phyloP scores from a whole-genome alignment of 2,797 vertebrate species.

The Pelobates cultripes region DNA sequence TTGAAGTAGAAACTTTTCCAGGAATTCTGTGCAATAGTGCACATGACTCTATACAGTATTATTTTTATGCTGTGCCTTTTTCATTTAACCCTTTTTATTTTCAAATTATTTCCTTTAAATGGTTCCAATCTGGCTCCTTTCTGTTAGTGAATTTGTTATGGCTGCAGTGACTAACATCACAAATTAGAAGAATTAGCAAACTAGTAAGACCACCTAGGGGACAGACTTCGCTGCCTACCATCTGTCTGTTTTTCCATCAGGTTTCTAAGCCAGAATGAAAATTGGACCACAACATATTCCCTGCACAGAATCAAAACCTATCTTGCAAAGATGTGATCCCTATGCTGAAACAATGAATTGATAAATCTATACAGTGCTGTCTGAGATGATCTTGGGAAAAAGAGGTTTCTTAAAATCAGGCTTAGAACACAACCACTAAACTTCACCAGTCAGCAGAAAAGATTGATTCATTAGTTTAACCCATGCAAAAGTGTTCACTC shows the following conservation, averaged over 20 bases:
- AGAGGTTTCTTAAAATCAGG: not conserved
- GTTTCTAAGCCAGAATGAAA: slow-evolving; percentile 38
- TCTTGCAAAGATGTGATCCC: slow-evolving; percentile 5
- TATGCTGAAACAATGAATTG: not conserved
- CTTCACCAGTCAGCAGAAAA: no score
- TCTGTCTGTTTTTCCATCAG: slow-evolving; percentile 46
- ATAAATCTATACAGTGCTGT: not conserved
- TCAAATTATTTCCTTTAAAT: no score
- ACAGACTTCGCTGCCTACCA: slow-evolving; percentile 19
- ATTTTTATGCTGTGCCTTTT: not conserved
- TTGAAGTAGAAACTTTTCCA: not conserved
- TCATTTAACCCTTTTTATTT: slow-evolving; percentile 5
- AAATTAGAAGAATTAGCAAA: slow-evolving; percentile 30
- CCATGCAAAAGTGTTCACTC: no score
- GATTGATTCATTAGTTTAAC: no score
- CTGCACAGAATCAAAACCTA: slow-evolving; percentile 14
- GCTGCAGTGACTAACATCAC: slow-evolving; percentile 33
- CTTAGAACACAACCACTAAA: not conserved
- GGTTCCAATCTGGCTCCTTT: slow-evolving; percentile 15
- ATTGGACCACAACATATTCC: slow-evolving; percentile 36
- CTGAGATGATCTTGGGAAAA: not conserved
- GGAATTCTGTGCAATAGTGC: not conserved
- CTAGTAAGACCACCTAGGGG: slow-evolving; percentile 19
- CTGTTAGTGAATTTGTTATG: slow-evolving; percentile 13
- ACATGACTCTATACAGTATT: no score